Conservation (phyloP, 2,888 invertebrate species). For the Myopa tessellatipennis region DNA sequence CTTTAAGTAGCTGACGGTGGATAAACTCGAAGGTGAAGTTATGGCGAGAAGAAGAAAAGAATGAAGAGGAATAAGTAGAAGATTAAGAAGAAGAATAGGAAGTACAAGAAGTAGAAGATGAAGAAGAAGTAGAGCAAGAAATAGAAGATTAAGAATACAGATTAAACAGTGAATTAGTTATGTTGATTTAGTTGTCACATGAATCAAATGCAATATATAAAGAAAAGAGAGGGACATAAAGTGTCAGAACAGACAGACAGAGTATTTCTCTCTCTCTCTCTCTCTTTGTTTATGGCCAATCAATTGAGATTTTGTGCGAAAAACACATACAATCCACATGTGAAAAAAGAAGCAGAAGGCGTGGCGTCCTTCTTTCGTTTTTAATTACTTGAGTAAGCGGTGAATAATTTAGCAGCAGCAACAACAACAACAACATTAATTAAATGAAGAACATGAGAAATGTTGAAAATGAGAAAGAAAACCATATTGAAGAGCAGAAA, state of each 20-base stretch:
- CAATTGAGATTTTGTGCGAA: conserved; percentile 55
- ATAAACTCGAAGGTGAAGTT: neutral
- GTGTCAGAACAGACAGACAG: neutral
- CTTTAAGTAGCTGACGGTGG: neutral
- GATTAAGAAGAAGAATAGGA: neutral
- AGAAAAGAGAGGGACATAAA: conserved; percentile 31
- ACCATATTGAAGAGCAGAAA: neutral
- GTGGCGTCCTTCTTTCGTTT: conserved; percentile 44
- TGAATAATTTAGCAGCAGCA: conserved; percentile 56
- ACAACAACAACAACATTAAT: conserved; percentile 53
- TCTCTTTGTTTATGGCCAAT: conserved; percentile 47
- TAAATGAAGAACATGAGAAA: conserved; percentile 47
- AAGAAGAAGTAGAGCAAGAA: neutral
- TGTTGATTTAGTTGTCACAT: conserved; percentile 59
- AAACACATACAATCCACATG: conserved; percentile 34
- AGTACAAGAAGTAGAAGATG: neutral
- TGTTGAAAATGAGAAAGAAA: neutral
- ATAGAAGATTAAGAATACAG: neutral
- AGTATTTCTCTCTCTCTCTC: neutral
- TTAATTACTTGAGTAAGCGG: conserved; percentile 56
- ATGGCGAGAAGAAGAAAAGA: neutral
- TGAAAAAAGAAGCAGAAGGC: neutral
- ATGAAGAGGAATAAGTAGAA: neutral
- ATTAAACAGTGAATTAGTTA: conserved; percentile 41
- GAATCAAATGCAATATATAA: conserved; percentile 20